Conservation (phyloP, 2,113 vertebrate species). For the Macheiramphus alcinus region DNA sequence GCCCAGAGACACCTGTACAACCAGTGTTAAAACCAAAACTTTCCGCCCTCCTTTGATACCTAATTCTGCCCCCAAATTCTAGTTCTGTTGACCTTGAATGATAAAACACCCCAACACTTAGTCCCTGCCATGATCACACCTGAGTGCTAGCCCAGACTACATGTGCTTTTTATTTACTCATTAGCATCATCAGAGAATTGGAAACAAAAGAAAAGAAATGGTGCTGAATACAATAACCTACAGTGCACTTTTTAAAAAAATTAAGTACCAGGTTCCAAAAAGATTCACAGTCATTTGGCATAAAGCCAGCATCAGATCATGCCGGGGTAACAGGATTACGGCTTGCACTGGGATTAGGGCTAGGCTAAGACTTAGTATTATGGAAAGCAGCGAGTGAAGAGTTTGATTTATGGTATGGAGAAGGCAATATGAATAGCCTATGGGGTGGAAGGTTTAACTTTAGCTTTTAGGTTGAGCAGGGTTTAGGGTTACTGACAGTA, state of each 20-base stretch:
- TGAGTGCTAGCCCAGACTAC: not conserved
- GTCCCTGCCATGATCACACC: not conserved
- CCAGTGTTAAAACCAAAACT: not conserved
- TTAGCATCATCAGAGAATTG: not conserved
- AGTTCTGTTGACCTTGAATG: not conserved
- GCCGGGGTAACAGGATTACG: not conserved
- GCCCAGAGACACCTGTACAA: not conserved
- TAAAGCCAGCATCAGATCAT: not conserved
- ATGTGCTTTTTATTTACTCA: not conserved
- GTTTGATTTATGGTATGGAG: not conserved
- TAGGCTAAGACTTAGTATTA: not conserved
- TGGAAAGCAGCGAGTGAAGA: not conserved
- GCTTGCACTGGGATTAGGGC: not conserved
- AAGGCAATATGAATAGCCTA: accelerated
- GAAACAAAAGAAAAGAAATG: not conserved
- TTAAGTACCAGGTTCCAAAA: not conserved
- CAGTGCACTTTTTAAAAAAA: not conserved
- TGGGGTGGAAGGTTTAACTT: not conserved
- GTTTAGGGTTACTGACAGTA: not conserved
- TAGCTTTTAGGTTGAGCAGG: not conserved
- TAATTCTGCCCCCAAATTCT: not conserved
- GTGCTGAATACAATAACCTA: not conserved
- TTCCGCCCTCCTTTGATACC: not conserved
- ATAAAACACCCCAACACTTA: not conserved
- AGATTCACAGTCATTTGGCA: not conserved